A percentile compares a stretch with the other conserved stretches of the same genome.
These are phyloP conservation scores for Rhodinocichla rosea DNA, from an alignment of 2,113 vertebrate species.

Conservation along the genomic window DNA sequence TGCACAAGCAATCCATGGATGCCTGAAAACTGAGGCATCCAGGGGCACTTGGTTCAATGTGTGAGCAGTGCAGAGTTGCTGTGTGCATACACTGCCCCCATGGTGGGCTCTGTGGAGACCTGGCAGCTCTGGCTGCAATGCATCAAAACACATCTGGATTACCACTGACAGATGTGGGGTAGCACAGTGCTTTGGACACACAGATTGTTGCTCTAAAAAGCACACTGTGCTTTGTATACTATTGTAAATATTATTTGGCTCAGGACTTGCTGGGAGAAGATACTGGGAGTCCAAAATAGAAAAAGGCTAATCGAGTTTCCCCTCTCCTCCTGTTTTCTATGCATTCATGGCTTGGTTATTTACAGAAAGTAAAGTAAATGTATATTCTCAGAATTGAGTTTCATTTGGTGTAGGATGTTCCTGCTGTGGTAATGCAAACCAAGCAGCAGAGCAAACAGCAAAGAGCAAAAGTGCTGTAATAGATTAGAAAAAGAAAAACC, in stretches of 20 bases:
- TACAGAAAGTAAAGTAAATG: neutral
- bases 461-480: neutral
- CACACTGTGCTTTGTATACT: neutral
- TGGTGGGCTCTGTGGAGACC: neutral
- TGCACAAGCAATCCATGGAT: neutral
- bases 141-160: neutral
- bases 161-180: neutral
- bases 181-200: neutral
- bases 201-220: neutral
- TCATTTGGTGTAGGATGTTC: neutral
- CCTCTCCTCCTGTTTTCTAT: neutral
- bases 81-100: fast-evolving
- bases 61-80: neutral
- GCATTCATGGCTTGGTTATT: neutral
- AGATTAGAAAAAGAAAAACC: neutral
- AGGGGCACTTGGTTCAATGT: neutral
- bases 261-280: neutral
- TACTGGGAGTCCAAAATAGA: neutral
- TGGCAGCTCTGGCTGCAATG: neutral
- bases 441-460: neutral
- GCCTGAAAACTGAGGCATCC: neutral
- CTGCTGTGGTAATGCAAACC: neutral
- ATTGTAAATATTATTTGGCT: neutral
- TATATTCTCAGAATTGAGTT: neutral
- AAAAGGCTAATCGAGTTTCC: neutral